Conservation (phyloP, 1,140 invertebrate species). For the Asbolus verrucosus region DNA sequence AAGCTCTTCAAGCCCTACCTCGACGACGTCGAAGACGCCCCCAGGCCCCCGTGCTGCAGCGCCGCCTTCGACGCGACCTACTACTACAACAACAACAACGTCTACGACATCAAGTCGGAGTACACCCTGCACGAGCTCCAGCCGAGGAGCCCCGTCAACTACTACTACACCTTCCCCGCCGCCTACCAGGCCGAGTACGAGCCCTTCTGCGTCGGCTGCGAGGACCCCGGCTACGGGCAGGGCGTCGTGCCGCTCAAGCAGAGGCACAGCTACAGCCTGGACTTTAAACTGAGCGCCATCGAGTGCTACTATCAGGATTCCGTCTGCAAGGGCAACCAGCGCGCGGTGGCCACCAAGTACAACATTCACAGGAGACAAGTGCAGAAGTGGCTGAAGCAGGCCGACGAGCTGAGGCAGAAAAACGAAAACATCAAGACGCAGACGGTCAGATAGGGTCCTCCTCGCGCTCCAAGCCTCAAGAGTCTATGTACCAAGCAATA, state of each 20-base stretch:
- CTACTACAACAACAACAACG: constrained; percentile 59
- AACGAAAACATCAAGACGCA: constrained; percentile 58
- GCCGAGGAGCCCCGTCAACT: constrained; percentile 50
- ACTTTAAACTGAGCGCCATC: constrained; percentile 69
- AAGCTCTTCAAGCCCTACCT: constrained; percentile 79
- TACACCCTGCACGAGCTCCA: constrained; percentile 58
- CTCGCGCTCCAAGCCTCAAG: constrained; percentile 39
- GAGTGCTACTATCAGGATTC: constrained; percentile 68
- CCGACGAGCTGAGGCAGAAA: constrained; percentile 65
- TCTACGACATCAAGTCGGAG: constrained; percentile 54
- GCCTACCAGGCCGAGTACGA: constrained; percentile 44
- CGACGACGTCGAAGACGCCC: constrained; percentile 69
- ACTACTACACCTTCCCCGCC: constrained; percentile 60
- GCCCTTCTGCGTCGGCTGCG: constrained; percentile 44
- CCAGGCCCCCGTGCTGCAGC: constrained; percentile 48
- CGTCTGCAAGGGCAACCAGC: constrained; percentile 70
- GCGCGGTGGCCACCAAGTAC: constrained; percentile 73
- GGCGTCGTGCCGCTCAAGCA: constrained; percentile 54
- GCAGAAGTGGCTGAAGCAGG: constrained; percentile 74
- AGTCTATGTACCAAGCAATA: constrained; percentile 48
- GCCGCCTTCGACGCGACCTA: constrained; percentile 40
- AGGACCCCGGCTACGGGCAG: constrained; percentile 45
- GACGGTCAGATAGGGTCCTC: constrained; percentile 50
- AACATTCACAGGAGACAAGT: constrained; percentile 74
- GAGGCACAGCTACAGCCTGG: constrained; percentile 66